Evolutionary conservation across 2,797 vertebrate species (phyloP).

Genomic region (Muraenolepis orangiensis): DNA sequence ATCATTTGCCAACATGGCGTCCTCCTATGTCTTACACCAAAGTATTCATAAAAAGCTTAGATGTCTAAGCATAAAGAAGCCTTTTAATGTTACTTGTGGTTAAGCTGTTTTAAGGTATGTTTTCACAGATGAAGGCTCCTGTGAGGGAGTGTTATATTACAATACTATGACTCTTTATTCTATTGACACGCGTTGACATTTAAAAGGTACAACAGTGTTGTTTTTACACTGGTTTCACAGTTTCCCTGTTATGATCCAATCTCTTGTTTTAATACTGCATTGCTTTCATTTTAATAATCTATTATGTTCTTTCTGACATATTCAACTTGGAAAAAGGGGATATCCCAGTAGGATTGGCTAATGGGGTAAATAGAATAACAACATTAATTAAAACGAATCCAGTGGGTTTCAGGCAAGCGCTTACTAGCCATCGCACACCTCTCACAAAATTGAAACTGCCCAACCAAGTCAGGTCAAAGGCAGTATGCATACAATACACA

Average conservation of each 20-base stretch:
- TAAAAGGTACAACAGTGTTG: background rate
- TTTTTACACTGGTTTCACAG: background rate
- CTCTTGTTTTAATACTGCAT: background rate
- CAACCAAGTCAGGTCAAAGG: background rate
- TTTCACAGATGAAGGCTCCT: background rate
- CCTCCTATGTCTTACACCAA: background rate
- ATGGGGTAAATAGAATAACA: slow-evolving; percentile 2
- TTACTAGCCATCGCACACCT: background rate
- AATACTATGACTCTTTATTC: background rate
- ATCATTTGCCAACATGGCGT: slow-evolving; percentile 1
- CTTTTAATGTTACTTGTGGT: background rate
- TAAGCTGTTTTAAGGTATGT: background rate
- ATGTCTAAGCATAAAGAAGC: background rate
- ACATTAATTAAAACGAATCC: background rate
- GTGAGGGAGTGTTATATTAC: background rate
- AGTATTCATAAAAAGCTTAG: background rate
- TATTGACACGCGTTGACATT: background rate
- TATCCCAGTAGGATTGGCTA: slow-evolving; percentile 5
- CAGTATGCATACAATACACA: background rate
- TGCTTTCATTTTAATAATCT: background rate
- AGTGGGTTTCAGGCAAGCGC: background rate
- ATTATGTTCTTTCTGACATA: background rate
- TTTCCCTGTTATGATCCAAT: background rate
- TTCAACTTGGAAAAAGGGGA: background rate
- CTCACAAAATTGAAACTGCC: background rate